Conservation (phyloP, 2,888 invertebrate genomes). For the Noctuana brunneofusca region DNA sequence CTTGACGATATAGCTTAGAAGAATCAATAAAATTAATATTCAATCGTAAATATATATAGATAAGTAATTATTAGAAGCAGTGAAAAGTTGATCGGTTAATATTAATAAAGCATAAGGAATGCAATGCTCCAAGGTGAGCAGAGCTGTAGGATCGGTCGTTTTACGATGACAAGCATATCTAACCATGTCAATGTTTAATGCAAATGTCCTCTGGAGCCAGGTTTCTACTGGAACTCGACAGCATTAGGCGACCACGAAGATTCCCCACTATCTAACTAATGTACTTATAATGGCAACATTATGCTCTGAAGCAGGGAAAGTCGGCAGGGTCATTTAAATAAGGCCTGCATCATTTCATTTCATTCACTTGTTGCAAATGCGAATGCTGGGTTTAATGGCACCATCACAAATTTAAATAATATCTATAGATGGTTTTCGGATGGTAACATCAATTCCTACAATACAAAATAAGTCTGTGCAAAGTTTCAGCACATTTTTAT, state of each 20-base stretch:
- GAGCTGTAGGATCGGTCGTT: constrained; percentile 34
- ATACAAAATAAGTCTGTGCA: no score
- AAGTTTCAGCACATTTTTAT: no score
- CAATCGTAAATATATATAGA: no score
- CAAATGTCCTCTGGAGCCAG: constrained; percentile 50
- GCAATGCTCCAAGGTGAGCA: constrained; percentile 24
- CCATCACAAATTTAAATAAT: neutral
- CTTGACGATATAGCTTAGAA: no score
- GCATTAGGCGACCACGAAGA: constrained; percentile 53
- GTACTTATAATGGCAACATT: constrained; percentile 72
- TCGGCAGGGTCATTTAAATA: constrained; percentile 60
- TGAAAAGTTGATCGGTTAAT: constrained; percentile 32
- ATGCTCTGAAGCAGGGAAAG: constrained; percentile 63
- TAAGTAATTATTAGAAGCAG: constrained; percentile 23
- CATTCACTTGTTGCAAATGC: constrained; percentile 36
- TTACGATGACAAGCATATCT: constrained; percentile 40
- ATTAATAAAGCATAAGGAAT: constrained; percentile 30
- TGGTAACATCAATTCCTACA: no score
- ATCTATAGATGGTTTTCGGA: no score
- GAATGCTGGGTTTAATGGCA: neutral
- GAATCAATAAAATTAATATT: no score
- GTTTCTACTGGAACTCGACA: constrained; percentile 50
- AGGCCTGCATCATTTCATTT: constrained; percentile 49
- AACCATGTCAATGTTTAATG: constrained; percentile 48
- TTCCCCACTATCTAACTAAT: constrained; percentile 64